These are phyloP conservation scores for Dryomyza anilis DNA, from an alignment of 2,888 invertebrate species.

Conservation along the genomic window DNA sequence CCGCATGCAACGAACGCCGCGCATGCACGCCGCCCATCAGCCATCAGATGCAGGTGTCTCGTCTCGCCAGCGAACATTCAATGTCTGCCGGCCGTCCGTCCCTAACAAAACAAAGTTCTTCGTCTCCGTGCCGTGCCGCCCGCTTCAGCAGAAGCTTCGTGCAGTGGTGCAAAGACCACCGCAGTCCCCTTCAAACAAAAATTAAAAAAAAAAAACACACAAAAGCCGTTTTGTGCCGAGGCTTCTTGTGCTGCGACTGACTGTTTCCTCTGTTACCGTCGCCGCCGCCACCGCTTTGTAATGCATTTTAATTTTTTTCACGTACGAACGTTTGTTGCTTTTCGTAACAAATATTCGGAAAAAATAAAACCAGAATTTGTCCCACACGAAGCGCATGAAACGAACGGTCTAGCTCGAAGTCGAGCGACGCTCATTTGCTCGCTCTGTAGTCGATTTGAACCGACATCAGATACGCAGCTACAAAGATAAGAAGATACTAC, in stretches of 20 bases:
- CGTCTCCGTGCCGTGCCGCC: too few species aligned
- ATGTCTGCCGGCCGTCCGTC: too few species aligned
- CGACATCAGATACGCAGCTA: neutral
- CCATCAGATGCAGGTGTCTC: neutral
- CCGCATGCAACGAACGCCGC: neutral
- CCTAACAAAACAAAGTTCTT: too few species aligned
- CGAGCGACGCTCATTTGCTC: too few species aligned
- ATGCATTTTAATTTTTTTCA: constrained; percentile 18
- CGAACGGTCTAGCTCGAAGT: neutral
- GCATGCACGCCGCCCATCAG: neutral
- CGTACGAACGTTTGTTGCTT: constrained; percentile 3
- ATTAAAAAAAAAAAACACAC: too few species aligned
- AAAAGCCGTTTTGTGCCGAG: too few species aligned
- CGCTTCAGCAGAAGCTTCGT: too few species aligned
- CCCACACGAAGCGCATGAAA: constrained; percentile 11
- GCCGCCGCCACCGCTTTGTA: neutral
- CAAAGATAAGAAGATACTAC: neutral
- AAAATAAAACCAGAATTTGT: constrained; percentile 21
- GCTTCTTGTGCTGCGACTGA: neutral
- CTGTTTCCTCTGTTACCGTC: neutral
- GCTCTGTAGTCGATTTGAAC: neutral
- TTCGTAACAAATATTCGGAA: neutral
- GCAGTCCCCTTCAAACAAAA: too few species aligned
- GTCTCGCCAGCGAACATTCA: too few species aligned
- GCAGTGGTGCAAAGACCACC: too few species aligned